Conservation (phyloP, 2,888 invertebrate genomes). For the Andrena trimmerana region DNA sequence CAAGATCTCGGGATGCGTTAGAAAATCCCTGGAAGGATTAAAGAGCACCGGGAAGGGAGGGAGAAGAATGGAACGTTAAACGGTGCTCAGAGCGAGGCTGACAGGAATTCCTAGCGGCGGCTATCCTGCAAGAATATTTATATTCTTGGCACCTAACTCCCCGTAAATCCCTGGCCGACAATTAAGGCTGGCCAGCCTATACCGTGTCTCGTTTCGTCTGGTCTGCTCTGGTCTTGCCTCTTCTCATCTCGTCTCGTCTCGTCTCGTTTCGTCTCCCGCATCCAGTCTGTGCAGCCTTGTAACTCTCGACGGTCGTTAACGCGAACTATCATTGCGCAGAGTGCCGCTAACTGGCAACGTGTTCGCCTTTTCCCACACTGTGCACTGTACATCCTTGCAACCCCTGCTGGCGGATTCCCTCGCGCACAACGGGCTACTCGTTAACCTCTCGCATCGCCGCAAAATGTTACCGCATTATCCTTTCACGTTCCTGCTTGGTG, state of each 20-base stretch:
- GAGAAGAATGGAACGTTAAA: constrained; percentile 55
- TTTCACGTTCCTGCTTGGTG: constrained; percentile 23
- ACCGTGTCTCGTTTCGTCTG: constrained; percentile 62
- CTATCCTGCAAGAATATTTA: constrained; percentile 74
- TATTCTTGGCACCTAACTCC: constrained; percentile 77
- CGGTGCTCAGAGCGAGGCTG: constrained; percentile 46
- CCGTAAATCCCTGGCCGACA: constrained; percentile 78
- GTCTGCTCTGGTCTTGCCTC: constrained; percentile 43
- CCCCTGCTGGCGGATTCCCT: constrained; percentile 27
- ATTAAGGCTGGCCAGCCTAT: constrained; percentile 77
- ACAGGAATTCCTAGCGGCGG: constrained; percentile 59
- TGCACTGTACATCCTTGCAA: constrained; percentile 26
- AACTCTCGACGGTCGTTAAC: constrained; percentile 78
- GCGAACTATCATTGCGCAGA: constrained; percentile 71
- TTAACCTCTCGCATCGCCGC: constrained; percentile 69
- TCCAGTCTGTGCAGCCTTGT: constrained; percentile 61
- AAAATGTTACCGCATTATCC: constrained; percentile 73
- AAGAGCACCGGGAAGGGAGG: constrained; percentile 23
- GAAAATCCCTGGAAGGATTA: constrained; percentile 64
- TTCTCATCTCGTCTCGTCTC: constrained; percentile 56
- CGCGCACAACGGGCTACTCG: constrained; percentile 55
- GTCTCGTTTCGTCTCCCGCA: constrained; percentile 45
- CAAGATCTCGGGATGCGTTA: constrained; percentile 55
- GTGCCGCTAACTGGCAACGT: constrained; percentile 63
- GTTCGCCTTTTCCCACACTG: constrained; percentile 42